Evolutionary conservation across 2,888 invertebrate species (phyloP).

Genomic region (Oasisia sp.): DNA sequence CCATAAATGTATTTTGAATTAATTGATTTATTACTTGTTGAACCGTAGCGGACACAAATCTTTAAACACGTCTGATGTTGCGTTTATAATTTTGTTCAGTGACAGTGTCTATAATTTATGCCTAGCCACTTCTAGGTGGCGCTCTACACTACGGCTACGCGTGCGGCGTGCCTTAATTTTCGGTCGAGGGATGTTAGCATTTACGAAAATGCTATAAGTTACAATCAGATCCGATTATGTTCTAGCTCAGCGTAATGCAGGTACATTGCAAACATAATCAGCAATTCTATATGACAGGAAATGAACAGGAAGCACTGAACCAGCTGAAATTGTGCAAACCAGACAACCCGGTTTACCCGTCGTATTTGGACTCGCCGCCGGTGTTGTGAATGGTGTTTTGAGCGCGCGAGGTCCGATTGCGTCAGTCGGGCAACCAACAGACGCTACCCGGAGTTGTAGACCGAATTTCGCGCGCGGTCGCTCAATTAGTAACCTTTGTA

Average conservation of each 20-base stretch:
- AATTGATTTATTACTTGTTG: too few relatives aligned
- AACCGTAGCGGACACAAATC: too few relatives aligned
- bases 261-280: not conserved
- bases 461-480: not conserved
- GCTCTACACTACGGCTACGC: not conserved
- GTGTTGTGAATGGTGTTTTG: not conserved
- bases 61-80: too few relatives aligned
- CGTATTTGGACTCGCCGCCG: not conserved
- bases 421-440: not conserved
- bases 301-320: not conserved
- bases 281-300: not conserved
- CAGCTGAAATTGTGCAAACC: not conserved
- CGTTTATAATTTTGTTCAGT: too few relatives aligned
- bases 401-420: slow-evolving; percentile 13
- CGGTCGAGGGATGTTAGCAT: not conserved
- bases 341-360: not conserved
- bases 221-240: not conserved
- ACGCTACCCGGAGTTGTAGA: not conserved
- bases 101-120: not conserved
- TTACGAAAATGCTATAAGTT: not conserved
- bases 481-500: not conserved
- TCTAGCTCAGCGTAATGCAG: not conserved
- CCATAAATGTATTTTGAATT: too few relatives aligned
- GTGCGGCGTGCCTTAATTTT: not conserved
- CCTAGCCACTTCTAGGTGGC: not conserved